These are phyloP conservation scores for Sarcophaga rosellei DNA, from an alignment of 2,888 invertebrate species.

Conservation along the genomic window DNA sequence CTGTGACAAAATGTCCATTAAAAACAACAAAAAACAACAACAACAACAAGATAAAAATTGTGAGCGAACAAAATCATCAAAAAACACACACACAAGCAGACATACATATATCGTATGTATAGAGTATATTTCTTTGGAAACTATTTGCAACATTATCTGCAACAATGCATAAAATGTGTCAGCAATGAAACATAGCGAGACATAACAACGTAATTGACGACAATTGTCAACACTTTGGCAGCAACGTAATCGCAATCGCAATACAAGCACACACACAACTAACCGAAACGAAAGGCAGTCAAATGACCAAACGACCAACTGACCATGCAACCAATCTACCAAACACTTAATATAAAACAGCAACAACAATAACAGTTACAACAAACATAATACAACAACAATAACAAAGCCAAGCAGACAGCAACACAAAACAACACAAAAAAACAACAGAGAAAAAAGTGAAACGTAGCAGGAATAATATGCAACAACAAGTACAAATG, in stretches of 20 bases:
- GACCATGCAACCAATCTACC: conserved; percentile 33
- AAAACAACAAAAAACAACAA: conserved; percentile 41
- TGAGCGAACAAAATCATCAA: conserved; percentile 13
- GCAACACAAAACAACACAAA: too few relatives aligned
- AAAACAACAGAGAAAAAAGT: too few relatives aligned
- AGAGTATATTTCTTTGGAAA: conserved; percentile 59
- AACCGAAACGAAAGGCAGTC: background rate
- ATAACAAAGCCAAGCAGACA: too few relatives aligned
- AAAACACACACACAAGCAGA: conserved; percentile 38
- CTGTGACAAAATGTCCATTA: conserved; percentile 65
- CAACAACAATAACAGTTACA: too few relatives aligned
- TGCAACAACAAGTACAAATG: conserved; percentile 63
- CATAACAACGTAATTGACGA: conserved; percentile 78
- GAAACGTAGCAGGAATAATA: conserved; percentile 33
- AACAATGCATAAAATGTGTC: conserved; percentile 67
- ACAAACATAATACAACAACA: too few relatives aligned
- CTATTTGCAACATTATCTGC: conserved; percentile 68
- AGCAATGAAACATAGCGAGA: conserved; percentile 69
- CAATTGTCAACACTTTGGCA: conserved; percentile 77
- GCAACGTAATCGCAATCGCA: conserved; percentile 44
- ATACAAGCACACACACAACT: conserved; percentile 32
- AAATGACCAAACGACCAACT: conserved; percentile 28
- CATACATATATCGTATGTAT: conserved; percentile 19
- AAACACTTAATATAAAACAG: conserved; percentile 17
- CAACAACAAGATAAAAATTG: conserved; percentile 14